Evolutionary conservation across 2,888 invertebrate genomes (phyloP).

Genomic region (Acanthosepion pharaonis): DNA sequence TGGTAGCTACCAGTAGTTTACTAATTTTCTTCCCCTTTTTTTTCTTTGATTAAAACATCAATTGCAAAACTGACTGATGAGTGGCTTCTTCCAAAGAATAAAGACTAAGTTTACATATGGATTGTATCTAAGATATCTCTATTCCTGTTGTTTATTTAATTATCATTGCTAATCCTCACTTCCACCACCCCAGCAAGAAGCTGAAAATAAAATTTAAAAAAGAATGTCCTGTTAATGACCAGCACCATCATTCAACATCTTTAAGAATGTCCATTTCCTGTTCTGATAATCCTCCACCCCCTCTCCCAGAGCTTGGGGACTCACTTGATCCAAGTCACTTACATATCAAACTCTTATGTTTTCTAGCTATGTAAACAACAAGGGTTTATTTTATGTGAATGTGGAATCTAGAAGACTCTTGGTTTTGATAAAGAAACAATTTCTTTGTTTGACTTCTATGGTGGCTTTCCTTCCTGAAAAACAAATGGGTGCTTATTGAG

Average conservation of each 20-base stretch:
- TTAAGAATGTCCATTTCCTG: not conserved
- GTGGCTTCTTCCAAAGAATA: not conserved
- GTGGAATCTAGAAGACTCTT: conserved; percentile 15
- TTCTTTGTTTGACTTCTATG: not conserved
- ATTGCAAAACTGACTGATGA: not conserved
- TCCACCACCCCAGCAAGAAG: not conserved
- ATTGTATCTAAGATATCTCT: not conserved
- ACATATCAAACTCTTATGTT: conserved; percentile 22
- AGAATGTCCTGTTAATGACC: not conserved
- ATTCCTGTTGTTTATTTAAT: not conserved
- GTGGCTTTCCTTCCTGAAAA: not conserved
- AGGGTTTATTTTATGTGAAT: not conserved
- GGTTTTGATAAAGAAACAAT: not conserved
- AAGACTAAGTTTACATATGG: not conserved
- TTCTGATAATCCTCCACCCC: not conserved
- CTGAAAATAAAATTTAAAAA: not conserved
- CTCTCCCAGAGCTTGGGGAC: not conserved
- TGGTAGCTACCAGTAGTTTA: not conserved
- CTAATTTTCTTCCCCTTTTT: not conserved
- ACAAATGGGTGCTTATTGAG: not conserved
- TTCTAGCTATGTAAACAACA: not conserved
- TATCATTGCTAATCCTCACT: not conserved
- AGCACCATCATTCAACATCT: not conserved
- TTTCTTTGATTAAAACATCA: not conserved
- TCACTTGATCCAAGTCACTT: not conserved